Base-by-base conservation (phyloP, 2,888 invertebrate genomes). In the Sphaerophoria rueppellii region DNA sequence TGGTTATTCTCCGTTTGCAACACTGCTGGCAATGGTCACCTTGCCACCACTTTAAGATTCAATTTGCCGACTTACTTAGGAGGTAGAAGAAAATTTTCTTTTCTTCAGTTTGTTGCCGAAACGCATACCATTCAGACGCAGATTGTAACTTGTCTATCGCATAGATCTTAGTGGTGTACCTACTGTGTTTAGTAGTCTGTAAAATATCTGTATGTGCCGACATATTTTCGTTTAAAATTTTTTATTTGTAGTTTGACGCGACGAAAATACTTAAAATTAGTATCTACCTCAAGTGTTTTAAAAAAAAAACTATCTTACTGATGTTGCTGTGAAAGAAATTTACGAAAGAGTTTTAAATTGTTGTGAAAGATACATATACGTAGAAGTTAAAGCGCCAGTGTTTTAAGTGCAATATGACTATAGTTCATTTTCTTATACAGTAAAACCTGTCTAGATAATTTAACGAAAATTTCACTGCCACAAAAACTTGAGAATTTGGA, bases 71-170 rank as follows among this genome's bases (percentile, higher is more conserved):
- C 89, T 91, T 89, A 90, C 90, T 88, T 89, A 89, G 89, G 88
- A 89, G 89, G 88, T 87, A 88, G 88, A 88, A 88, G 89, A 89
- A 89, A 89, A 87, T 90, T 91, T 91, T 89, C 89, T 90, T 89
- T 90, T 90, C 90, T 90, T 91, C 90, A 91, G 91, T 91, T 91
- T 89, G 90, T 90, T 89, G 88, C 89, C 88, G 91, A 89, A 90
- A 90, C 89, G 90, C 91, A 89, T 90, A 89, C 91, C 89, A 89
- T 90, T 89, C 91, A 90, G 91, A 91, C 91, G 90, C 88, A 85
- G 67, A 54, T 82, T 65, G 71, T 67, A 67, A 67, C 71, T 67
- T 72, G 81, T 76, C 76, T 82, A 71, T 69, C 70, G 63, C 35
- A 35, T 69, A 61, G 35, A 60, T 61, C 46, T 46, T 67, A 78